phyloP scores from a whole-genome alignment of 2,113 vertebrate species.

The Nyctereutes procyonoides region DNA sequence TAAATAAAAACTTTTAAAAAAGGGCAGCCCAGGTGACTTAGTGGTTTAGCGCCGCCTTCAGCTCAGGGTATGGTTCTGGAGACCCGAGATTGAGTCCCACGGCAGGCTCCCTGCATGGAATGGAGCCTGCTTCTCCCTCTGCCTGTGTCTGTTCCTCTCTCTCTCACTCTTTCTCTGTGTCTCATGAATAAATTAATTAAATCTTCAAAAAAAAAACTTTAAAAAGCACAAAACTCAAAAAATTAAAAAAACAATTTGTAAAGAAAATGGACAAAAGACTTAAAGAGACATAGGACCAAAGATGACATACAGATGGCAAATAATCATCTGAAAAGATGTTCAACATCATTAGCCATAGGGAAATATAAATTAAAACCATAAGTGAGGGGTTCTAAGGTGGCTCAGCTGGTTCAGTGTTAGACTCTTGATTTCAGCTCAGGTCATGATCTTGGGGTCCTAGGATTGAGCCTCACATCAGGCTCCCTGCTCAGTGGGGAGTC shows the following conservation, averaged over 20 bases:
- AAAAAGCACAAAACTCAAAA: background rate
- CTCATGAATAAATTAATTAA: too few relatives aligned
- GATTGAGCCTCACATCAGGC: background rate
- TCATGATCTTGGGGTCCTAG: background rate
- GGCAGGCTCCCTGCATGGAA: too few relatives aligned
- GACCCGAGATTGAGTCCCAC: too few relatives aligned
- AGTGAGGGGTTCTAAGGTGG: background rate
- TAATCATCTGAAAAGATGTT: constrained; percentile 15
- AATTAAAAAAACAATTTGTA: background rate
- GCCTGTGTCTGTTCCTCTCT: too few relatives aligned
- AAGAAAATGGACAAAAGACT: background rate
- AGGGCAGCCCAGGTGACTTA: too few relatives aligned
- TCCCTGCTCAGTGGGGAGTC: background rate
- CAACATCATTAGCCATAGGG: background rate
- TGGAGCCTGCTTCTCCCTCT: too few relatives aligned
- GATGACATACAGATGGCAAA: background rate
- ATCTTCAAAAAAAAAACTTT: too few relatives aligned
- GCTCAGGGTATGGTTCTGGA: too few relatives aligned
- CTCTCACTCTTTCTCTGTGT: too few relatives aligned
- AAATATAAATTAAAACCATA: background rate
- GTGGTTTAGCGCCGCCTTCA: too few relatives aligned
- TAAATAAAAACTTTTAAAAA: background rate
- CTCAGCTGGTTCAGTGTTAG: background rate
- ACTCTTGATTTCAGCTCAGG: background rate
- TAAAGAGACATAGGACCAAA: constrained; percentile 7